Evolutionary conservation across 2,888 invertebrate species (phyloP).

Genomic region (Pyrochroa serraticornis): DNA sequence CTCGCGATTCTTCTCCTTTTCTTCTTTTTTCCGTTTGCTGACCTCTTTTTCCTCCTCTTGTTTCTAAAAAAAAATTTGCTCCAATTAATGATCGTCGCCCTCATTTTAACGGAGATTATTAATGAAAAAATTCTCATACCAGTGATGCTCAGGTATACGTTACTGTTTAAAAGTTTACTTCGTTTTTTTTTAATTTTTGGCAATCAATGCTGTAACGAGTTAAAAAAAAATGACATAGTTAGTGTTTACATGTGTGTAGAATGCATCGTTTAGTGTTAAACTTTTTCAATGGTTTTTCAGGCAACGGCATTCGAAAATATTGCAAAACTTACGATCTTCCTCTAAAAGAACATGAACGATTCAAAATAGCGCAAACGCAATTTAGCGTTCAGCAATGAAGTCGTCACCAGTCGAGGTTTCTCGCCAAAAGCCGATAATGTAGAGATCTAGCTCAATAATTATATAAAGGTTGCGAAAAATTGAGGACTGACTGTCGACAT

Average conservation of each 20-base stretch:
- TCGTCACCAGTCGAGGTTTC: too few species aligned
- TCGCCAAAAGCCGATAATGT: too few species aligned
- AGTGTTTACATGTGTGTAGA: constrained; percentile 11
- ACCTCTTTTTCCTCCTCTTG: constrained; percentile 77
- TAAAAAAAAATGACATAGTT: constrained; percentile 25
- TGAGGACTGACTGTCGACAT: too few species aligned
- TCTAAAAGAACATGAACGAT: too few species aligned
- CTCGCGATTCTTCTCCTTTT: constrained; percentile 57
- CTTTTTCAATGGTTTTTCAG: constrained; percentile 6
- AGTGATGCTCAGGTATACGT: constrained; percentile 35
- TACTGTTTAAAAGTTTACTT: constrained; percentile 21
- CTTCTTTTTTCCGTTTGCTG: constrained; percentile 72
- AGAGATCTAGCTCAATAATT: too few species aligned
- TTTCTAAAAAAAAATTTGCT: constrained; percentile 65
- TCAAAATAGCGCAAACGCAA: too few species aligned
- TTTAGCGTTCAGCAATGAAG: too few species aligned
- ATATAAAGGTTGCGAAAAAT: too few species aligned
- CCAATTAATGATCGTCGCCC: not conserved
- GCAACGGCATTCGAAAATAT: constrained; percentile 34
- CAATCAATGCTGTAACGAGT: constrained; percentile 37
- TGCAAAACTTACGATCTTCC: not conserved
- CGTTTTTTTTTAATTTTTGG: constrained; percentile 18
- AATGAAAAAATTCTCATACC: constrained; percentile 42
- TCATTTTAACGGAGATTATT: not conserved
- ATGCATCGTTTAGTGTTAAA: constrained; percentile 8